Evolutionary conservation across 2,888 invertebrate species (phyloP), one percentile per base, ranked within the genome.

Genomic region (Sinodicranocentrus sp.): DNA sequence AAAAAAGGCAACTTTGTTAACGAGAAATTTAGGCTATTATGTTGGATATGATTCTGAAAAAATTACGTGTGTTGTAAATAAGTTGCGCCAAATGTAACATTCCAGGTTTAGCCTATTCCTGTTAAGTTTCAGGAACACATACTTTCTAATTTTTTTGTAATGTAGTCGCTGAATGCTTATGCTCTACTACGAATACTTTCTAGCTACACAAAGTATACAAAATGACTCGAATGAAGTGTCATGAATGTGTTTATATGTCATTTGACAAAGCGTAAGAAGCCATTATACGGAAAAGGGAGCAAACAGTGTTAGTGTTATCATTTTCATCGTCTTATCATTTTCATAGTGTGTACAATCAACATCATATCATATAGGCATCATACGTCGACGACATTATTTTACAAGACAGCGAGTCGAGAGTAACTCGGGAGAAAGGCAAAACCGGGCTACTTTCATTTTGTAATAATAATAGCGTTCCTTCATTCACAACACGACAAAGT

Each of bases 381-480:
- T 68, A 8, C 13, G 1, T 2, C 33, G 39, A 43, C 61, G 54
- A 19, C 19, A 15, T 8, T 23, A 61, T n/a, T 44, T 10, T 5
- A 21, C 72, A 28, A 28, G 33, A 19, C 13, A 33, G 57, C 6
- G 59, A 21, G 39, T n/a, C n/a, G n/a, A n/a, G n/a, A n/a, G n/a
- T n/a, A n/a, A n/a, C n/a, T n/a, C n/a, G n/a, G n/a, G n/a, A 15
- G 52, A 33, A 54, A 54, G 54, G 39, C 57, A 17, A 61, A 71
- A 63, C 78, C 59, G 48, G 61, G 71, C 71, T 33, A 71, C 79
- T 79, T 79, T 79, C 79, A 79, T 79, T 79, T 63, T 70, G 61
- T 75, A 65, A 33, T 33, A 71, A n/a, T 43, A 43, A 63, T n/a
- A n/a, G n/a, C n/a, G n/a, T n/a, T n/a, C n/a, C n/a, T n/a, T n/a